Conservation (phyloP, 2,113 vertebrate genomes). For the Myiozetetes cayanensis region DNA sequence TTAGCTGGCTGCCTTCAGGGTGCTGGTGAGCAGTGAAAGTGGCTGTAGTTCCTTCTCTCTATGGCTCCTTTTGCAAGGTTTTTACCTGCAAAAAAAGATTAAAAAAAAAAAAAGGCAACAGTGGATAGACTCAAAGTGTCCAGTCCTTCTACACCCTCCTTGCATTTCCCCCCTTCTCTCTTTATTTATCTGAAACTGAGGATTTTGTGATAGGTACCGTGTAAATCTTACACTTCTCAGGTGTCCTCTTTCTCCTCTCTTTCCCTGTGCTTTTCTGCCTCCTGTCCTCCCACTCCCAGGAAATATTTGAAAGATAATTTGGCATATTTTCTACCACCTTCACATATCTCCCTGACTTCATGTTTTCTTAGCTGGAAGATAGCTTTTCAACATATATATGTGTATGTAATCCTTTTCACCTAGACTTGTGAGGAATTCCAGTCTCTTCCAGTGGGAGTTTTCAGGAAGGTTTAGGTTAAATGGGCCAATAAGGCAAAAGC, state of each 20-base stretch:
- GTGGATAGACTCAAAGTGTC: not conserved
- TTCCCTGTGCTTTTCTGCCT: not conserved
- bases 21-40: rapidly evolving
- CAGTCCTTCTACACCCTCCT: not conserved
- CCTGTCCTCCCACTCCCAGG: constrained; percentile 31
- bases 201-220: not conserved
- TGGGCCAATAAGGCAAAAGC: constrained; percentile 57
- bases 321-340: constrained; percentile 56
- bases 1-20: not conserved
- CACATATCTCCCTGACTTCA: constrained; percentile 39
- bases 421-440: constrained; percentile 66
- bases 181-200: not conserved
- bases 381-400: constrained; percentile 48
- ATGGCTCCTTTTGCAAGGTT: not conserved
- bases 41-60: not conserved
- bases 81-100: not conserved
- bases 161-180: not conserved
- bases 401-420: constrained; percentile 52
- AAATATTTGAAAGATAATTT: constrained; percentile 61
- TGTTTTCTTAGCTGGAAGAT: constrained; percentile 71
- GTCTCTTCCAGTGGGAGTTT: constrained; percentile 68
- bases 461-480: constrained; percentile 69
- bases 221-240: not conserved
- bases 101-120: not conserved
- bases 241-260: not conserved